Conservation (phyloP, 2,888 invertebrate genomes). For the Ischnura elegans region DNA sequence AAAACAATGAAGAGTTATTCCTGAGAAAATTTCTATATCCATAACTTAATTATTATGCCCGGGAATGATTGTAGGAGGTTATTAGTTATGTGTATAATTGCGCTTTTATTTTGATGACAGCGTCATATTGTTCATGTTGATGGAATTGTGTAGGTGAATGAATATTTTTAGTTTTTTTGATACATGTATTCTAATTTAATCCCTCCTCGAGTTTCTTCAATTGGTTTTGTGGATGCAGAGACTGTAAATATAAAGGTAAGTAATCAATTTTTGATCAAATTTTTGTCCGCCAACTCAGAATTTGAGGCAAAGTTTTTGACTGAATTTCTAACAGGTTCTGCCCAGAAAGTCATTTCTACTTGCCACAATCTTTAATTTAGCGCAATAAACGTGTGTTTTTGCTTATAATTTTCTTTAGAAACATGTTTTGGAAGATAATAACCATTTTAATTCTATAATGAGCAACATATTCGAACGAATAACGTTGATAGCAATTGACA, state of each 20-base stretch:
- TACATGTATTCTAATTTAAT: slow-evolving; percentile 65
- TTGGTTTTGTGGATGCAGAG: not conserved
- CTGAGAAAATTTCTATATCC: not conserved
- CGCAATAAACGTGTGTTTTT: not conserved
- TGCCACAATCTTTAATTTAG: not conserved
- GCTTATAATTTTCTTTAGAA: not conserved
- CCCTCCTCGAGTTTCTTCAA: not conserved
- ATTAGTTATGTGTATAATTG: slow-evolving; percentile 49
- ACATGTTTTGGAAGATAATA: not conserved
- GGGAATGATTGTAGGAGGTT: not conserved
- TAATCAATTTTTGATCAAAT: not conserved
- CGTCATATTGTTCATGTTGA: slow-evolving; percentile 85
- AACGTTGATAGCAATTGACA: not conserved
- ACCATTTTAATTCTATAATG: not conserved
- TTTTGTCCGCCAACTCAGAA: slow-evolving; percentile 14
- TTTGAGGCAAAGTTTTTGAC: slow-evolving; percentile 44
- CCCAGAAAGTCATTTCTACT: slow-evolving; percentile 5
- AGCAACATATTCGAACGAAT: not conserved
- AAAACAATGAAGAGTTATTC: not conserved
- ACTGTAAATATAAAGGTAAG: slow-evolving; percentile 36
- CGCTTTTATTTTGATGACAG: slow-evolving; percentile 77
- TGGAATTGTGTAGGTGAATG: slow-evolving; percentile 77
- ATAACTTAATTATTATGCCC: not conserved
- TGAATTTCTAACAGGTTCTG: slow-evolving; percentile 55
- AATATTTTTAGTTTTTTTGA: slow-evolving; percentile 68